Percentiles rank a stretch among this genome's conserved stretches.
These are phyloP conservation scores for Ornithorhynchus anatinus DNA, from an alignment of 2,113 vertebrate species.

Conservation along the genomic window DNA sequence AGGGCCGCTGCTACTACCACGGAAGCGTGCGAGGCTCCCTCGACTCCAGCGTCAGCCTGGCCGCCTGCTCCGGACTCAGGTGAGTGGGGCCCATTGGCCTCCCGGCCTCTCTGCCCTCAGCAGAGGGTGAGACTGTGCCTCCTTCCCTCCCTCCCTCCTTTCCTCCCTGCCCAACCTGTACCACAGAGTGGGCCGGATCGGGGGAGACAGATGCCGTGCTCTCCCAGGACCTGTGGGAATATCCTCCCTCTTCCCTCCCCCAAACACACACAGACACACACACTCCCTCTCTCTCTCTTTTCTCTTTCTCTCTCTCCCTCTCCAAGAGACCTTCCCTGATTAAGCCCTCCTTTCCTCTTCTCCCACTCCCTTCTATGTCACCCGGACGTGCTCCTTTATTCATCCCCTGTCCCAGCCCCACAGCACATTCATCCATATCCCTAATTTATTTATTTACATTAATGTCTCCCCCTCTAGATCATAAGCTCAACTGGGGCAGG, in stretches of 20 bases:
- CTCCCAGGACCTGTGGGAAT: too few relatives aligned
- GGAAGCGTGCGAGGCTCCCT: constrained; percentile 60
- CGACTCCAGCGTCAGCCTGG: constrained; percentile 65
- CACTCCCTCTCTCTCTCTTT: background rate
- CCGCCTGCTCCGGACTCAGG: constrained; percentile 73
- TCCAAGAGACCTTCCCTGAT: too few relatives aligned
- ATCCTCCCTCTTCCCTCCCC: too few relatives aligned
- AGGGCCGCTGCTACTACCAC: constrained; percentile 73
- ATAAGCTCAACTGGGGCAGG: too few relatives aligned
- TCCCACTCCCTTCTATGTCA: background rate
- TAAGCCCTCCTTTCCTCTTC: too few relatives aligned
- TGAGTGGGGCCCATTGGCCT: background rate
- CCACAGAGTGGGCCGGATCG: too few relatives aligned
- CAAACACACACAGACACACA: too few relatives aligned
- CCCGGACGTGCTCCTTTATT: background rate
- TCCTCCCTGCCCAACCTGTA: background rate
- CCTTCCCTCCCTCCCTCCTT: background rate
- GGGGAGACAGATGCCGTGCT: too few relatives aligned
- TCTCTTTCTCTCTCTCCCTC: background rate
- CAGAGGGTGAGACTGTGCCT: background rate
- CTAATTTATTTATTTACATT: too few relatives aligned
- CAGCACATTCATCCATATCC: too few relatives aligned
- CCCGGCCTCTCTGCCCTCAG: background rate
- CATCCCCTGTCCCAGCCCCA: background rate
- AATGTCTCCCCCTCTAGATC: too few relatives aligned